Evolutionary conservation across 2,113 vertebrate species (phyloP).

Genomic region (Amphiprion ocellaris): DNA sequence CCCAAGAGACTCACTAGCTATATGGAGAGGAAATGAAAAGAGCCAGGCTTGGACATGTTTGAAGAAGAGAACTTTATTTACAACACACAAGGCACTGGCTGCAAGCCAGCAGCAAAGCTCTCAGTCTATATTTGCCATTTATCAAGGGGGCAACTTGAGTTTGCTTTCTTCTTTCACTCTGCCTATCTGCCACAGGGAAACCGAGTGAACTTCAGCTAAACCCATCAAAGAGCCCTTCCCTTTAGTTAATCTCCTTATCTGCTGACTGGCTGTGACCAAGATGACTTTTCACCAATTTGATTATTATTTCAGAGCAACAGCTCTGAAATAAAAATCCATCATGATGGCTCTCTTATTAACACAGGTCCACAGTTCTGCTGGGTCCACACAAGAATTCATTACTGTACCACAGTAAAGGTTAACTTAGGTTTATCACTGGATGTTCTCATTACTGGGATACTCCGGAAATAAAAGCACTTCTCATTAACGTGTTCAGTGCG

Average conservation of each 20-base stretch:
- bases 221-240: constrained; percentile 51
- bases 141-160: constrained; percentile 77
- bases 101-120: constrained; percentile 72
- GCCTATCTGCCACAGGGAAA: constrained; percentile 42
- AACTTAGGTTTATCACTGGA: constrained; percentile 54
- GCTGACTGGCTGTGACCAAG: constrained; percentile 31
- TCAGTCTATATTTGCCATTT: constrained; percentile 76
- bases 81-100: constrained; percentile 75
- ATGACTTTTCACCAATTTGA: constrained; percentile 55
- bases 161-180: constrained; percentile 46
- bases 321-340: background rate
- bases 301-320: constrained; percentile 48
- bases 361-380: constrained; percentile 9
- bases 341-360: constrained; percentile 53
- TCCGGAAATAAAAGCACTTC: constrained; percentile 49
- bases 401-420: constrained; percentile 60
- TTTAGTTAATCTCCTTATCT: constrained; percentile 63
- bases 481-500: constrained; percentile 43
- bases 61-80: constrained; percentile 86
- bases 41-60: constrained; percentile 68
- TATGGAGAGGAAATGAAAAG: constrained; percentile 76
- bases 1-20: constrained; percentile 67
- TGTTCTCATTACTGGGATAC: constrained; percentile 54
- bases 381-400: constrained; percentile 23
- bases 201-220: constrained; percentile 41